Conservation (phyloP, 2,888 invertebrate genomes). For the Xanthia togata region DNA sequence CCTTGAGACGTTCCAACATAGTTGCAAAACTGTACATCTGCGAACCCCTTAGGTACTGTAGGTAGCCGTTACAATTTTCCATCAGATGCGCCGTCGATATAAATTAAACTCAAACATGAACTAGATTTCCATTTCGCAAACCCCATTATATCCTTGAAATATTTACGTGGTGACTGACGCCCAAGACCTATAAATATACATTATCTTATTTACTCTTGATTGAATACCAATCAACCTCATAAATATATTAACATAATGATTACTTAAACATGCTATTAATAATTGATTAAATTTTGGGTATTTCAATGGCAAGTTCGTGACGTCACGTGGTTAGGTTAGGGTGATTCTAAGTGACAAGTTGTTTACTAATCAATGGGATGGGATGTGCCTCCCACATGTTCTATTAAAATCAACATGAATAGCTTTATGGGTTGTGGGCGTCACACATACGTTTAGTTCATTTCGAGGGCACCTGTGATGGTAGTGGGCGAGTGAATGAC, state of each 20-base stretch:
- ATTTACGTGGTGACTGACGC: slow-evolving; percentile 13
- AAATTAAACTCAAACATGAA: slow-evolving; percentile 23
- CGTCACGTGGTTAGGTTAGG: slow-evolving; percentile 35
- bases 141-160: slow-evolving; percentile 24
- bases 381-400: slow-evolving; percentile 30
- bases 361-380: slow-evolving; percentile 51
- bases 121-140: slow-evolving; percentile 21
- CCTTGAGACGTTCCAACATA: neutral
- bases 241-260: slow-evolving; percentile 59
- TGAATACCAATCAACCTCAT: slow-evolving; percentile 58
- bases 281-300: slow-evolving; percentile 43
- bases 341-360: slow-evolving; percentile 53
- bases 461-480: slow-evolving; percentile 31
- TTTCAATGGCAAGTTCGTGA: slow-evolving; percentile 42
- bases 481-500: neutral
- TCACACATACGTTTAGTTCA: slow-evolving; percentile 4
- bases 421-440: slow-evolving; percentile 33
- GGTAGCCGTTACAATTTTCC: neutral
- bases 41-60: neutral
- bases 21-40: neutral
- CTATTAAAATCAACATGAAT: slow-evolving; percentile 39
- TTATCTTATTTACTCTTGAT: slow-evolving; percentile 42
- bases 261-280: slow-evolving; percentile 49
- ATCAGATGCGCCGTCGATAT: neutral
- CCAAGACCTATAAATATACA: slow-evolving; percentile 42